Evolutionary conservation across 2,888 invertebrate genomes (phyloP), one percentile per base, ranked within the genome.

Genomic region (Athalia rosae): DNA sequence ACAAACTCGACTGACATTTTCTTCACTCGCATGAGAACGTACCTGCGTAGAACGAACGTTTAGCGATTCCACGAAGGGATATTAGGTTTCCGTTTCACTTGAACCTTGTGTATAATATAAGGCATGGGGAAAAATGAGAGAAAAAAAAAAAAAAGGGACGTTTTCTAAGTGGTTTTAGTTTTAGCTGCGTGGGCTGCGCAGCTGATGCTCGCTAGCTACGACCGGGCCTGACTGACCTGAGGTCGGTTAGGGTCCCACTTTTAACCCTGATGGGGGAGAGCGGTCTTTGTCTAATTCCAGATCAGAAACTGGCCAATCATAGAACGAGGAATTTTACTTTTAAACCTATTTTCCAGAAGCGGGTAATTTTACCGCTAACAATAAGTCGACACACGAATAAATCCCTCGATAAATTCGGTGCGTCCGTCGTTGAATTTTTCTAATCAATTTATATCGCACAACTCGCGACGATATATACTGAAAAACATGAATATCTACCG

Each of bases 221-320:
- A 11, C 71, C 58, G 71, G 58, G 71, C 71, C 71, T 71, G 71
- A 71, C 71, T 71, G 71, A 71, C 71, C 71, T 71, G 71, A 71
- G 71, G 50, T 71, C 58, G 71, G 71, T 71, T 45, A 58, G 71
- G 71, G 71, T 59, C 71, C 71, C 71, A 71, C 71, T 71, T 71
- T 71, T 71, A 71, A 71, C 71, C 71, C 71, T 58, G 58, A 71
- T 58, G 58, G 58, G 71, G 71, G 71, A 59, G 58, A 71, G 58
- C 71, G 71, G 6, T 58, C 71, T 71, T 71, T 71, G 71, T 71
- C 58, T 71, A 71, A 71, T 71, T 58, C 28, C 58, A 71, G 58
- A 71, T 71, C 71, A 56, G 45, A 45, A 59, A 71, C 71, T 58
- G 58, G 58, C 71, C 71, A 71, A 71, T 71, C 58, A 47, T 45